A percentile compares a stretch with the other conserved stretches of the same genome.
Conservation (phyloP, 2,888 invertebrate genomes). For the Dynastes grantii region DNA sequence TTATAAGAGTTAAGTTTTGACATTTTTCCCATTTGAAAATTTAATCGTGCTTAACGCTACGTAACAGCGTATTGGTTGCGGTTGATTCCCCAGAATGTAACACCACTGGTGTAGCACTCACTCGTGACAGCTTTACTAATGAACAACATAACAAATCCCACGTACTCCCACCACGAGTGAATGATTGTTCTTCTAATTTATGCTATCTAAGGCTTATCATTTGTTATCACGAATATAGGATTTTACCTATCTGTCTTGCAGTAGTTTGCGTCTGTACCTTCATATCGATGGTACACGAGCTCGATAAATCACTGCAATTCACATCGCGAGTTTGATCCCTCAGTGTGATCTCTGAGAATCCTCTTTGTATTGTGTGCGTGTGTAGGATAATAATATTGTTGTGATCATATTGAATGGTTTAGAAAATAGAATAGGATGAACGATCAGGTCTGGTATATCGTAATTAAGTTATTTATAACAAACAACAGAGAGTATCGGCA, state of each 20-base stretch:
- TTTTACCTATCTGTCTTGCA: background rate
- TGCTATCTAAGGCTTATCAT: background rate
- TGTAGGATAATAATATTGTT: background rate
- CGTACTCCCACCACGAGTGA: background rate
- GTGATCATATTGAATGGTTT: background rate
- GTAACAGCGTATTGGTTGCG: no score
- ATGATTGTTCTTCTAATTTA: slow-evolving; percentile 3
- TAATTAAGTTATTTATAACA: slow-evolving; percentile 14
- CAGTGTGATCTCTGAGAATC: background rate
- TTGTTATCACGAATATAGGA: background rate
- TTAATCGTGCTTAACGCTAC: no score
- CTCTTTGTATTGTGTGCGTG: background rate
- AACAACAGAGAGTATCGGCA: no score
- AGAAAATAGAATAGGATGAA: background rate
- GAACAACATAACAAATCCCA: no score
- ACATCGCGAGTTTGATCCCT: background rate
- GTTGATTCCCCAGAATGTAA: no score
- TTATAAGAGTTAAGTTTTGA: no score
- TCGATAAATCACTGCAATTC: background rate
- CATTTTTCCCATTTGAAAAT: no score
- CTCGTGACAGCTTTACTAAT: no score
- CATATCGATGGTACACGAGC: background rate
- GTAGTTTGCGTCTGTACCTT: background rate
- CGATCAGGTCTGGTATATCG: slow-evolving; percentile 14
- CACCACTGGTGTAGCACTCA: no score